phyloP scores from a whole-genome alignment of 2,888 invertebrate genomes.

The Gandaritis pyraliata region DNA sequence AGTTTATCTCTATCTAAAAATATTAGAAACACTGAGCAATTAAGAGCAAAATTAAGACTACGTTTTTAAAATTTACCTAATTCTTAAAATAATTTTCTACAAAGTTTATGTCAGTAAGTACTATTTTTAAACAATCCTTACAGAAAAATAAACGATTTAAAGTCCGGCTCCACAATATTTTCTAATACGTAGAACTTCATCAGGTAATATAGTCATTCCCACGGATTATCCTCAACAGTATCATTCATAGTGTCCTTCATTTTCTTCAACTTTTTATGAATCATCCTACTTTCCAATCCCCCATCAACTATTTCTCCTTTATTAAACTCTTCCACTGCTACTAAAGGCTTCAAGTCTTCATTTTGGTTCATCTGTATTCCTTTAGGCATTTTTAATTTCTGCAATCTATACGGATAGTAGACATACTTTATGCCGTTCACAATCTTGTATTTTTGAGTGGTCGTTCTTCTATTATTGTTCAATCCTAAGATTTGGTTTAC shows the following conservation, averaged over 20 bases:
- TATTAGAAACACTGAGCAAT: too few relatives aligned
- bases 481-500: conserved; percentile 61
- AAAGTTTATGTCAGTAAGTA: too few relatives aligned
- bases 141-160: conserved; percentile 69
- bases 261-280: conserved; percentile 63
- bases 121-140: conserved; percentile 37
- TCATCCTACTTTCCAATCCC: conserved; percentile 63
- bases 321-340: conserved; percentile 70
- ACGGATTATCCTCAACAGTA: conserved; percentile 73
- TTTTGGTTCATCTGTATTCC: conserved; percentile 51
- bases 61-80: too few relatives aligned
- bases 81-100: too few relatives aligned
- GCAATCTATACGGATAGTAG: conserved; percentile 59
- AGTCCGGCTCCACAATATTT: conserved; percentile 70
- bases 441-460: conserved; percentile 61
- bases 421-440: conserved; percentile 72
- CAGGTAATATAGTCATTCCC: conserved; percentile 81
- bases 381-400: conserved; percentile 59
- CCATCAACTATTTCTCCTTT: conserved; percentile 75
- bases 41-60: too few relatives aligned
- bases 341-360: conserved; percentile 53
- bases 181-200: conserved; percentile 75
- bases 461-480: conserved; percentile 54
- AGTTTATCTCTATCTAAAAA: neutral
- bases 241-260: conserved; percentile 68